Percentiles rank a stretch among this genome's conserved stretches.
Conservation (phyloP, 2,113 vertebrate species). For the Tetraodon nigroviridis region DNA sequence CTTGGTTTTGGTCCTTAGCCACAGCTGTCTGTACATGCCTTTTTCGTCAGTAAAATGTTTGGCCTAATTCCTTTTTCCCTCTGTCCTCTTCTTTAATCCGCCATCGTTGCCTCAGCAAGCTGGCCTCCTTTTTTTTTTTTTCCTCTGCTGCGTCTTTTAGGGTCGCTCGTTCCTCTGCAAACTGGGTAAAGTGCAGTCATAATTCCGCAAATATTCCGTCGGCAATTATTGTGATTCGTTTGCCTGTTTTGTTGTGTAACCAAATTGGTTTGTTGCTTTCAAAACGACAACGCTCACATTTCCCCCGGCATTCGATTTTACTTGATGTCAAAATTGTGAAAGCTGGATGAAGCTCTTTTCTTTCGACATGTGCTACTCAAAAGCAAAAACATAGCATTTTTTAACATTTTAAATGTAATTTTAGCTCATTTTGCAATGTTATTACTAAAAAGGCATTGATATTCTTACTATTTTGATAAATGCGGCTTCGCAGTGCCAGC, state of each 20-base stretch:
- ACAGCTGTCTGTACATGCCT: conserved; percentile 18
- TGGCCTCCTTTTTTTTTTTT: conserved; percentile 32
- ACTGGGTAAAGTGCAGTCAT: not conserved
- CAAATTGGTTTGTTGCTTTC: conserved; percentile 36
- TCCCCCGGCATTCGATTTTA: no score
- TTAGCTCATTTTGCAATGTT: no score
- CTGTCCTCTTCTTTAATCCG: conserved; percentile 13
- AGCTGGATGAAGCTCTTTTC: no score
- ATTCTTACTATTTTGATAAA: no score
- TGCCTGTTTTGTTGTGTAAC: conserved; percentile 38
- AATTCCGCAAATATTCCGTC: not conserved
- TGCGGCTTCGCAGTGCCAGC: no score
- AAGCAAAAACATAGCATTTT: no score
- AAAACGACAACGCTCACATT: conserved; percentile 1
- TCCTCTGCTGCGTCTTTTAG: conserved; percentile 28
- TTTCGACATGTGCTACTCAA: no score
- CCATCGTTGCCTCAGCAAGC: conserved; percentile 12
- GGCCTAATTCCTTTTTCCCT: conserved; percentile 9
- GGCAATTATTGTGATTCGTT: conserved; percentile 43
- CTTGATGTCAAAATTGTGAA: no score
- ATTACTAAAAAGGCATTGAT: no score
- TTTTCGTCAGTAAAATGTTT: conserved; percentile 12
- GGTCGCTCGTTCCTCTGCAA: conserved; percentile 25
- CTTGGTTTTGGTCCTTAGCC: no score
- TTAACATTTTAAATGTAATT: no score